phyloP scores from a whole-genome alignment of 2,888 invertebrate species.

The Drosophila villosipedis region DNA sequence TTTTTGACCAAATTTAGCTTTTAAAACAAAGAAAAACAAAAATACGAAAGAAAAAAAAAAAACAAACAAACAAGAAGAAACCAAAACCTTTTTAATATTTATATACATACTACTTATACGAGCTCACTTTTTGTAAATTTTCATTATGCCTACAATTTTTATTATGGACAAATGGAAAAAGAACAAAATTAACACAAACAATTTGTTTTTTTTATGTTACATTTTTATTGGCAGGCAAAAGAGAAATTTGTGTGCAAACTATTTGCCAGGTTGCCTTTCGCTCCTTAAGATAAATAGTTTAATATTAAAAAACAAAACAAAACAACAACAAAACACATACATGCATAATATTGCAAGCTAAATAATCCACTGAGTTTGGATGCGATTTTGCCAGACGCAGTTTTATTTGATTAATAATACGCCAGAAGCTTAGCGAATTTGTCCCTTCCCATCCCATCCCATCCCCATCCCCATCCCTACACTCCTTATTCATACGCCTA shows the following conservation, averaged over 20 bases:
- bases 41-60: neutral
- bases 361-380: constrained; percentile 29
- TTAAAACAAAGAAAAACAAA: constrained; percentile 25
- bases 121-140: constrained; percentile 27
- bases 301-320: constrained; percentile 1
- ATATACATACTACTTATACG: constrained; percentile 35
- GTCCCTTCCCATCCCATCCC: neutral
- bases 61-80: constrained; percentile 4
- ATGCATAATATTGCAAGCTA: constrained; percentile 16
- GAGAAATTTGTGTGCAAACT: constrained; percentile 18
- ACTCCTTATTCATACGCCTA: neutral
- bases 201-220: neutral
- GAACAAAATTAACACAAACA: constrained; percentile 8
- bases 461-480: neutral
- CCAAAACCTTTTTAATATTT: constrained; percentile 49
- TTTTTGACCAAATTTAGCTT: constrained; percentile 66
- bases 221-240: constrained; percentile 28
- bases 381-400: constrained; percentile 10
- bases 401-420: constrained; percentile 16
- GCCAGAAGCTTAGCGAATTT: constrained; percentile 36
- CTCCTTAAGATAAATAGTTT: constrained; percentile 25
- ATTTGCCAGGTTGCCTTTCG: constrained; percentile 49
- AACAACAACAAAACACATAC: neutral
- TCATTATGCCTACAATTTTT: constrained; percentile 18
- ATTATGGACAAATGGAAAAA: neutral